Evolutionary conservation across 2,888 invertebrate species (phyloP).

Genomic region (Diogma glabrata): DNA sequence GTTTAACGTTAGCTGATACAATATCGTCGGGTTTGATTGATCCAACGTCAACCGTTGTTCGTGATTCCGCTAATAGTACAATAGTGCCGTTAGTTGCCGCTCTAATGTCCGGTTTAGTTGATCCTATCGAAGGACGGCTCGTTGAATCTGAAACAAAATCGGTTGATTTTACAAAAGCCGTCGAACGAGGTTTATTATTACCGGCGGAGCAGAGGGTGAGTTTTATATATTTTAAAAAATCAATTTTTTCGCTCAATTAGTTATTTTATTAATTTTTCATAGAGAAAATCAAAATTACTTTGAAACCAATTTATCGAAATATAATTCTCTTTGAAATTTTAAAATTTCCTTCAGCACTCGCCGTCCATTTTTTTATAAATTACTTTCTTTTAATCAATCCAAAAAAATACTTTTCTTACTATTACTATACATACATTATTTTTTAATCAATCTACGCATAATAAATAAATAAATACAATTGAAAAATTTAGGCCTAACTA

Average conservation of each 20-base stretch:
- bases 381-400: too few relatives aligned
- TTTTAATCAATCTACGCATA: too few relatives aligned
- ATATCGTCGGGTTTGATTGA: conserved; percentile 68
- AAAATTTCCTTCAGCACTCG: too few relatives aligned
- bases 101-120: conserved; percentile 58
- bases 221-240: conserved; percentile 28
- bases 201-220: conserved; percentile 91
- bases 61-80: conserved; percentile 63
- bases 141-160: conserved; percentile 38
- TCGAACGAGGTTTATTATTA: conserved; percentile 76
- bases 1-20: conserved; percentile 64
- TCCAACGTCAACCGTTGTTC: conserved; percentile 74
- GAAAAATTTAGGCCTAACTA: too few relatives aligned
- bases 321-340: conserved; percentile 7
- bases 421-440: too few relatives aligned
- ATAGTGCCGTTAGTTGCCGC: conserved; percentile 67
- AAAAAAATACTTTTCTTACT: too few relatives aligned
- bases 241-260: not conserved
- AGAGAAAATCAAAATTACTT: conserved; percentile 5
- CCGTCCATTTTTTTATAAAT: too few relatives aligned
- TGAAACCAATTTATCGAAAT: not conserved
- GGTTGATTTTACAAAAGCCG: conserved; percentile 71
- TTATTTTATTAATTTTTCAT: conserved; percentile 6
- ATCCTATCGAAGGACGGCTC: conserved; percentile 63
- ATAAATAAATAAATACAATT: too few relatives aligned